A percentile compares a stretch with the other conserved stretches of the same genome.
These are phyloP conservation scores for Mus musculus DNA, from an alignment of 2,113 vertebrate genomes.

Conservation along the genomic window GRCm39 chr3:103923501-103924000, in stretches of 20 bases:
- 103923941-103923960: conserved; percentile 99
- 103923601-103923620: background rate
- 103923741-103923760: conserved; percentile 44
- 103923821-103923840: conserved; percentile 75
- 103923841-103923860: conserved; percentile 80
- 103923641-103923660: conserved; percentile 47
- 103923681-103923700: conserved; percentile 40
- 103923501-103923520: background rate
- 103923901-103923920: conserved; percentile 97
- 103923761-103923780: conserved; percentile 28
- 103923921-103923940: conserved; percentile 98
- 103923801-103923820: conserved; percentile 79
- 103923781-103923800: conserved; percentile 60
- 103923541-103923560: background rate
- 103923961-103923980: conserved; percentile 99
- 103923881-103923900: conserved; percentile 84
- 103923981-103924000: conserved; percentile 99
- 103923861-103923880: conserved; percentile 78
- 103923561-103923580: background rate
- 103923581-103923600: conserved; percentile 49
- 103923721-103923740: conserved; percentile 4
- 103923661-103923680: conserved; percentile 64
- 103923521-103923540: background rate
- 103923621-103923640: conserved; percentile 44
- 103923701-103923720: background rate